phyloP scores from a whole-genome alignment of 2,888 invertebrate species.

The Drosophila ustulata region DNA sequence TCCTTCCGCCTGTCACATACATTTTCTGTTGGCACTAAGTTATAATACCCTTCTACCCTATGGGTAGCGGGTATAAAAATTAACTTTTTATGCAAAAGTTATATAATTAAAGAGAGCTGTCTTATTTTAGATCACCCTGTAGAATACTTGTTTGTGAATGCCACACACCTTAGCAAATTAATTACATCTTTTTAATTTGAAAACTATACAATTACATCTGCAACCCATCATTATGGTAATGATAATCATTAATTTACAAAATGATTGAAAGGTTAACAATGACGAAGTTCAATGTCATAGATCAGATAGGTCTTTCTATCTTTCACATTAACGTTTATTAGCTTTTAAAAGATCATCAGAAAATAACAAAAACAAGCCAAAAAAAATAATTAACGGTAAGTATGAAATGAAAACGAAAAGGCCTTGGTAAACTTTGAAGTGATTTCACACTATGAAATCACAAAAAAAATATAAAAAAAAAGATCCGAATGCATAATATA shows the following conservation, averaged over 20 bases:
- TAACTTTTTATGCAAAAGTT: neutral
- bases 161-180: neutral
- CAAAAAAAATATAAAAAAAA: conserved; percentile 12
- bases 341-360: conserved; percentile 27
- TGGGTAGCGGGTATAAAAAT: too few species aligned
- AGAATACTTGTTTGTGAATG: neutral
- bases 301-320: conserved; percentile 22
- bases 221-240: conserved; percentile 25
- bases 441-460: conserved; percentile 35
- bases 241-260: conserved; percentile 28
- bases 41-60: too few species aligned
- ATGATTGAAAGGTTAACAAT: conserved; percentile 33
- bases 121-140: neutral
- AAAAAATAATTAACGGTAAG: conserved; percentile 36
- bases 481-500: conserved; percentile 21
- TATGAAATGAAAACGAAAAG: conserved; percentile 36
- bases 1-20: too few species aligned
- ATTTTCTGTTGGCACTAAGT: too few species aligned
- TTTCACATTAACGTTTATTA: conserved; percentile 19
- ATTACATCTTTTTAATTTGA: conserved; percentile 5
- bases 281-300: conserved; percentile 53
- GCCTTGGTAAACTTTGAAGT: conserved; percentile 33
- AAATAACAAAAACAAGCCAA: conserved; percentile 19
- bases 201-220: conserved; percentile 7
- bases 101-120: neutral